These are phyloP conservation scores for Cataglyphis albicans DNA, from an alignment of 2,888 invertebrate species.

Conservation along the genomic window DNA sequence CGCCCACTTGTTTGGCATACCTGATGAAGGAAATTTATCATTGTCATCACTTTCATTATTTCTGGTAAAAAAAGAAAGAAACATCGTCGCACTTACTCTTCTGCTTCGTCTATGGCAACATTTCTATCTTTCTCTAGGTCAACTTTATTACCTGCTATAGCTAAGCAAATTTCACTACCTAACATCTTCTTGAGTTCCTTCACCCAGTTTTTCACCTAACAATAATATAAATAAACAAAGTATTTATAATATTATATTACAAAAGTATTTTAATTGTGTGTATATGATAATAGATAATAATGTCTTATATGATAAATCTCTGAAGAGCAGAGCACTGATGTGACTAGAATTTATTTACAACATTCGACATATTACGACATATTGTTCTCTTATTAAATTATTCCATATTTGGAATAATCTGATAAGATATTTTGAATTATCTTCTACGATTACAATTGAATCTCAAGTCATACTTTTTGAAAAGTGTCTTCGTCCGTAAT, in stretches of 20 bases:
- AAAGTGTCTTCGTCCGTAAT: slow-evolving; percentile 99
- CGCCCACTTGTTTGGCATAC: slow-evolving; percentile 96
- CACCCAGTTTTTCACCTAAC: slow-evolving; percentile 98
- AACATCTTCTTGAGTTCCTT: slow-evolving; percentile 98
- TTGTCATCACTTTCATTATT: neutral
- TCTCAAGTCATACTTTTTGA: slow-evolving; percentile 90
- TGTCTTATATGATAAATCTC: neutral
- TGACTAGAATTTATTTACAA: too few species aligned
- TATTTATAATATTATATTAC: neutral
- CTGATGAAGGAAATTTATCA: slow-evolving; percentile 86
- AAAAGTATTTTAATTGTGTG: neutral
- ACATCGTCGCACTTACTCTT: slow-evolving; percentile 89
- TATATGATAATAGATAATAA: neutral
- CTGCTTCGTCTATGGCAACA: slow-evolving; percentile 94
- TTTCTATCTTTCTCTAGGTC: slow-evolving; percentile 97
- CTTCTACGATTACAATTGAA: neutral
- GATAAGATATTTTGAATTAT: neutral
- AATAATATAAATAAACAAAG: neutral
- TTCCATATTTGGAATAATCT: neutral
- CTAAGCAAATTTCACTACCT: slow-evolving; percentile 95
- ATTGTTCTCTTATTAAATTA: neutral
- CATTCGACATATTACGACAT: too few species aligned
- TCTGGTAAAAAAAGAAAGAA: neutral
- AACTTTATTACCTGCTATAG: slow-evolving; percentile 98
- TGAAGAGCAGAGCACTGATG: neutral